Evolutionary conservation across 1,140 invertebrate genomes (phyloP).

Genomic region (Anastrepha obliqua): DNA sequence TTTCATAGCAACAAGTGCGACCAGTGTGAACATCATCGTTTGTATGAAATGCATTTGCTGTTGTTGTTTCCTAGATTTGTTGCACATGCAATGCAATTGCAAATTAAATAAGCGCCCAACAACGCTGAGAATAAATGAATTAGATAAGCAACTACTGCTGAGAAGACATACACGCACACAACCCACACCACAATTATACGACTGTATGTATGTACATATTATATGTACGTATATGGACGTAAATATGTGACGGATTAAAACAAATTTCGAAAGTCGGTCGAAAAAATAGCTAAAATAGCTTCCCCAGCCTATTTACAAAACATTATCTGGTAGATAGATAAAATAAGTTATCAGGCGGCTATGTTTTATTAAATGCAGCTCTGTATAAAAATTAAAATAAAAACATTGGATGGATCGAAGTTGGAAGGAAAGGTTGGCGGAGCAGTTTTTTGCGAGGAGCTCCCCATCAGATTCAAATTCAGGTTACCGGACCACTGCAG

Average conservation of each 20-base stretch:
- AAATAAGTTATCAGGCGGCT: too few relatives aligned
- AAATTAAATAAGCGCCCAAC: constrained; percentile 1
- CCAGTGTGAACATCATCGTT: background rate
- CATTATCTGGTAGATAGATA: too few relatives aligned
- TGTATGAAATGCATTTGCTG: background rate
- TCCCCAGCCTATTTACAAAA: too few relatives aligned
- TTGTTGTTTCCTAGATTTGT: background rate
- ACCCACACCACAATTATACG: background rate
- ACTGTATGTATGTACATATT: background rate
- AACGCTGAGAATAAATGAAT: background rate
- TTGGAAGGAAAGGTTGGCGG: too few relatives aligned
- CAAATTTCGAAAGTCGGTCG: background rate
- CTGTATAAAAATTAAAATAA: too few relatives aligned
- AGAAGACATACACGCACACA: background rate
- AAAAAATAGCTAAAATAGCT: background rate
- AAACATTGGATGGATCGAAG: too few relatives aligned
- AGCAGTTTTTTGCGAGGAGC: too few relatives aligned
- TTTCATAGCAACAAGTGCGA: background rate
- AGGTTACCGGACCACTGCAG: too few relatives aligned
- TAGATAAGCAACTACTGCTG: constrained; percentile 8
- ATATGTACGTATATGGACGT: background rate
- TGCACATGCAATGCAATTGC: background rate
- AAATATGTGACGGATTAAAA: background rate
- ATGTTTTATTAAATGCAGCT: too few relatives aligned
- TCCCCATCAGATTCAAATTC: too few relatives aligned